Percentiles rank a stretch among this genome's conserved stretches.
Conservation (phyloP, 2,888 invertebrate species). For the Noctua janthe region DNA sequence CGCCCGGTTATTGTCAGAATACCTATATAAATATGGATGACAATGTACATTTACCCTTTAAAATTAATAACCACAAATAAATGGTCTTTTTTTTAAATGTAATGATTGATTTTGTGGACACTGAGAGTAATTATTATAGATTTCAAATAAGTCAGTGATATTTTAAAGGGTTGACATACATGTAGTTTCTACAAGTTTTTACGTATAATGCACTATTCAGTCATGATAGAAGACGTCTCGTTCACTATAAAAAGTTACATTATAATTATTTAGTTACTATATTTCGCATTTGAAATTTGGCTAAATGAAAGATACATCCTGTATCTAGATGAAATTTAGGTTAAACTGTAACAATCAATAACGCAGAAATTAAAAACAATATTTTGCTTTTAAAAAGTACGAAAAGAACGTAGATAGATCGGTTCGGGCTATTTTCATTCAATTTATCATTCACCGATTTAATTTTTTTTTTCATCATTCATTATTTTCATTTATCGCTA, state of each 20-base stretch:
- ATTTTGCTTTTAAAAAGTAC: not conserved
- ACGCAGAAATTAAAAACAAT: not conserved
- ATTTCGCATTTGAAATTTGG: not conserved
- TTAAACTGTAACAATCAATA: not conserved
- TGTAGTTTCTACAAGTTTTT: conserved; percentile 41
- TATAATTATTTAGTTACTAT: not conserved
- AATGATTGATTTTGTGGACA: conserved; percentile 2
- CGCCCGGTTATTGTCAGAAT: conserved; percentile 30
- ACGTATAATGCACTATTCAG: conserved; percentile 53
- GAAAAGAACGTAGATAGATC: not conserved
- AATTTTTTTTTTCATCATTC: conserved; percentile 57
- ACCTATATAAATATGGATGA: conserved; percentile 27
- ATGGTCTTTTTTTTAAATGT: conserved; percentile 7
- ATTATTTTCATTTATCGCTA: conserved; percentile 30
- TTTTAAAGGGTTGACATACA: conserved; percentile 48
- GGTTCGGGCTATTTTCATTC: conserved; percentile 19
- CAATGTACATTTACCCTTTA: conserved; percentile 47
- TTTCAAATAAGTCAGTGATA: conserved; percentile 22
- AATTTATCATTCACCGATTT: conserved; percentile 29
- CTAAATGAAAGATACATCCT: not conserved
- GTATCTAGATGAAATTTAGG: not conserved
- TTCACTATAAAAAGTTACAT: conserved; percentile 40
- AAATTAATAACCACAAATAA: conserved; percentile 7
- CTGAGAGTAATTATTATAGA: conserved; percentile 17
- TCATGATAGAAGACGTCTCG: conserved; percentile 46